Conservation (phyloP, 2,888 invertebrate genomes). For the Hirtodrosophila trivittata region DNA sequence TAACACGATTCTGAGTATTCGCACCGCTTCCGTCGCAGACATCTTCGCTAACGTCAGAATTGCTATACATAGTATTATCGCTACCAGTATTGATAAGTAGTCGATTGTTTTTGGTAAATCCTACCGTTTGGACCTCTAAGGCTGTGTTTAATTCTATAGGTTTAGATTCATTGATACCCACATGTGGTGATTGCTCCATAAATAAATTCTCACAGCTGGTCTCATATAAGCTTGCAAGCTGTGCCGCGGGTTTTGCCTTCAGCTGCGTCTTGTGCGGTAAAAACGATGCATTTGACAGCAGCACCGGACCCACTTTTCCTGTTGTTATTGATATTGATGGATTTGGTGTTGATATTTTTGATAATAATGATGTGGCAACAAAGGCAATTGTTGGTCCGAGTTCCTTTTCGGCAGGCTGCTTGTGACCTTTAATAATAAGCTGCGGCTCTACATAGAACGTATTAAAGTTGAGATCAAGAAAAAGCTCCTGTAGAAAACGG, state of each 20-base stretch:
- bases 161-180: conserved; percentile 25
- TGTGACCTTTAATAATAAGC: conserved; percentile 83
- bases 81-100: conserved; percentile 62
- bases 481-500: conserved; percentile 96
- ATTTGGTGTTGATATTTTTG: conserved; percentile 1
- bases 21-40: conserved; percentile 49
- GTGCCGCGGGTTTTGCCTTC: conserved; percentile 81
- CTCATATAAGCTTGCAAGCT: conserved; percentile 84
- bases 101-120: too few species aligned
- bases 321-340: not conserved
- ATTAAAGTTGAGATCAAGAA: conserved; percentile 92
- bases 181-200: conserved; percentile 68
- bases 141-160: conserved; percentile 8
- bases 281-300: conserved; percentile 16
- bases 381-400: not conserved
- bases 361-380: not conserved
- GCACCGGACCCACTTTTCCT: too few species aligned
- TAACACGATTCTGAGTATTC: conserved; percentile 34
- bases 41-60: conserved; percentile 51
- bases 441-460: conserved; percentile 85
- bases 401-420: conserved; percentile 50
- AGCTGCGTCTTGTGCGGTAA: conserved; percentile 70
- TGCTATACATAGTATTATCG: conserved; percentile 43
- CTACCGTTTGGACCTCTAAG: not conserved
- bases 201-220: conserved; percentile 84